A percentile compares a stretch with the other conserved stretches of the same genome.
Conservation (phyloP, 2,888 invertebrate genomes). For the Globia sparganii region DNA sequence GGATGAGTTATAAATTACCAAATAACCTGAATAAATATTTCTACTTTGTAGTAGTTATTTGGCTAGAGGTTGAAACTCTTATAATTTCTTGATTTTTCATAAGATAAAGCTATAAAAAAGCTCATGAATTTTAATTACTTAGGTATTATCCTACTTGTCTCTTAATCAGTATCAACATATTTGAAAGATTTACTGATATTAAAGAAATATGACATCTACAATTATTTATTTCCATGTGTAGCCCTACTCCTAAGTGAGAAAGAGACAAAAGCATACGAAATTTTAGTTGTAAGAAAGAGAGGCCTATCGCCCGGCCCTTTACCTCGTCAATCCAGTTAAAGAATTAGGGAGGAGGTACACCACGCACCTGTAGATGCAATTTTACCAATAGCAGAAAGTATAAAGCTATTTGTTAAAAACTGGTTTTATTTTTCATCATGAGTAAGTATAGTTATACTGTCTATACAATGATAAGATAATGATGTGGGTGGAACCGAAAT, state of each 20-base stretch:
- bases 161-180: background rate
- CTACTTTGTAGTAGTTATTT: background rate
- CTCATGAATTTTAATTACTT: slow-evolving; percentile 12
- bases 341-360: slow-evolving; percentile 61
- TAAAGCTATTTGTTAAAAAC: slow-evolving; percentile 15
- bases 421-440: background rate
- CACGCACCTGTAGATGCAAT: slow-evolving; percentile 9
- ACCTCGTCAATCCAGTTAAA: slow-evolving; percentile 53
- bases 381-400: slow-evolving; percentile 17
- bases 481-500: background rate
- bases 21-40: background rate
- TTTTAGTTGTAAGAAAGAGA: slow-evolving; percentile 33
- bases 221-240: slow-evolving; percentile 49
- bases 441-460: background rate
- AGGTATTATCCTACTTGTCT: background rate
- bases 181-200: slow-evolving; percentile 20
- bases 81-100: background rate
- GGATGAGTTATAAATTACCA: background rate
- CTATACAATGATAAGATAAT: background rate
- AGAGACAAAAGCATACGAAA: slow-evolving; percentile 40
- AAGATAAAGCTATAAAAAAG: background rate
- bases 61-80: background rate
- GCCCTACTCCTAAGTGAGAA: slow-evolving; percentile 36
- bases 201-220: slow-evolving; percentile 1
- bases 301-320: slow-evolving; percentile 38